phyloP scores from a whole-genome alignment of 2,113 vertebrate genomes.

The Eleginops maclovinus region DNA sequence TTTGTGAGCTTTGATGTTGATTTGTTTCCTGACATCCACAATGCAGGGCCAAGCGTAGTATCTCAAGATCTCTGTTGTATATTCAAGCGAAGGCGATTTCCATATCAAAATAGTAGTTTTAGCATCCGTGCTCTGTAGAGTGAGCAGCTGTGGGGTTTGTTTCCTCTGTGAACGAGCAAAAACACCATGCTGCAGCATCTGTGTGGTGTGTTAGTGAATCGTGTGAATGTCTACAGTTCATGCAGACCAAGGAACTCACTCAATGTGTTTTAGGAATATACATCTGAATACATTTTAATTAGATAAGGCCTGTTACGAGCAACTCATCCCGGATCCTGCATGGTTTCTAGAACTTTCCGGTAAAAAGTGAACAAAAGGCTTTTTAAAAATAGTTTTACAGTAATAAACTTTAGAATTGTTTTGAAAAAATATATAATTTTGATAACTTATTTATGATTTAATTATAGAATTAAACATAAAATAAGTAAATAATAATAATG shows the following conservation, averaged over 20 bases:
- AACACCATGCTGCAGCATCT: background rate
- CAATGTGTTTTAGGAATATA: background rate
- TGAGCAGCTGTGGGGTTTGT: background rate
- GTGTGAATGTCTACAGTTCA: background rate
- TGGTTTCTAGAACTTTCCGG: background rate
- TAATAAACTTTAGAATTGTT: background rate
- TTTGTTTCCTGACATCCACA: conserved; percentile 49
- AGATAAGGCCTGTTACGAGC: background rate
- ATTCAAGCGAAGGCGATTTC: conserved; percentile 19
- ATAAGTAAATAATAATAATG: no score
- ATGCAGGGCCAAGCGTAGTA: conserved; percentile 6
- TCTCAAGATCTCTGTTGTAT: conserved; percentile 19
- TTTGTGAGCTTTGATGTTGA: conserved; percentile 55
- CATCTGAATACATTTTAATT: background rate
- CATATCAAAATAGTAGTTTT: conserved; percentile 16
- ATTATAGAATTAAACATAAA: no score
- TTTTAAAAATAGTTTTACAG: background rate
- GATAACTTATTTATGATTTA: no score
- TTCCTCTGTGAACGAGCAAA: background rate
- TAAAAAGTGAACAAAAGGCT: background rate
- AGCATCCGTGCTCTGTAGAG: background rate
- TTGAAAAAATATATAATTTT: no score
- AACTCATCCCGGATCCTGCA: background rate
- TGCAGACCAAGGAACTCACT: background rate
- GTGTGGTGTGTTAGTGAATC: background rate